Conservation (phyloP, 1,140 invertebrate genomes). For the Riptortus pedestris region DNA sequence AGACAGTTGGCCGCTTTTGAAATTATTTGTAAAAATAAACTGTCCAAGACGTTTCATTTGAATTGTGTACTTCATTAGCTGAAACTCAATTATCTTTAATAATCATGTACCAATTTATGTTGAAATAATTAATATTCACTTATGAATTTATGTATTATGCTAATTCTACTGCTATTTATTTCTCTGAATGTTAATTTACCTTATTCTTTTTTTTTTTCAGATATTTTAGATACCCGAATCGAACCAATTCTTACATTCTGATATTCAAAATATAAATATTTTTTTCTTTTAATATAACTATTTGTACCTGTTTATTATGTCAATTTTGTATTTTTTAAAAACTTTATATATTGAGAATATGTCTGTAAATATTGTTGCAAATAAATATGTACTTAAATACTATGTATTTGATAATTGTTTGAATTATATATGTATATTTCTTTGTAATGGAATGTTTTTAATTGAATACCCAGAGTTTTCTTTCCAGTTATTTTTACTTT, state of each 20-base stretch:
- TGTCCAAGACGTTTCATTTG: too few species aligned
- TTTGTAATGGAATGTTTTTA: background rate
- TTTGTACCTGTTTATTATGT: constrained; percentile 25
- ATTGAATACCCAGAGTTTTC: background rate
- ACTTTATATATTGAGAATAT: constrained; percentile 1
- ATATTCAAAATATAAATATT: constrained; percentile 29
- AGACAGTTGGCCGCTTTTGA: too few species aligned
- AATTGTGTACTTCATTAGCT: too few species aligned
- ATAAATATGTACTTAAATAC: background rate
- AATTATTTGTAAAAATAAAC: too few species aligned
- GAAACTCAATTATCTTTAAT: too few species aligned
- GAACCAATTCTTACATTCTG: constrained; percentile 81
- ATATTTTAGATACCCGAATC: constrained; percentile 75
- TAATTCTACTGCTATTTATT: too few species aligned
- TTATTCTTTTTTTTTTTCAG: constrained; percentile 45
- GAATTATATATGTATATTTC: constrained; percentile 12
- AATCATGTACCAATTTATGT: too few species aligned
- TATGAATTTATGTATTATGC: too few species aligned
- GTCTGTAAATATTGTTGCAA: constrained; percentile 3
- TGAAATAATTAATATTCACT: too few species aligned
- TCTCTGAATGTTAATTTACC: too few species aligned
- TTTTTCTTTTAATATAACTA: constrained; percentile 2
- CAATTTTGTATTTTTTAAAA: constrained; percentile 20
- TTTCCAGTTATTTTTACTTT: background rate
- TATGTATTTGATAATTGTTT: constrained; percentile 9